Conservation (phyloP, 92 coral and sea anemone species). For the Scolanthus callimorphus region DNA sequence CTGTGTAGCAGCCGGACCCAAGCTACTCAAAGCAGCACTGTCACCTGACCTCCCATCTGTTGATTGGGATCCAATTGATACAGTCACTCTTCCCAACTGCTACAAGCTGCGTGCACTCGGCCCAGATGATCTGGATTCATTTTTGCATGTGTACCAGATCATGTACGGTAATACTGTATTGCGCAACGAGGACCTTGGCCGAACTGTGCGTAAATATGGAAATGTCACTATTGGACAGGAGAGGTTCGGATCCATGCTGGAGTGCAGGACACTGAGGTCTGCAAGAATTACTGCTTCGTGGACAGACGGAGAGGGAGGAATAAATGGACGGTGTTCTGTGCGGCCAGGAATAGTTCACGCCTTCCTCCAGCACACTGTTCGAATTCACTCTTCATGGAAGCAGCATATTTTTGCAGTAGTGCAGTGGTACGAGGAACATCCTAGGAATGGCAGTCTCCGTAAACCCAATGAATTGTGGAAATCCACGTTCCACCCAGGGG, state of each 20-base stretch:
- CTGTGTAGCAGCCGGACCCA: neutral
- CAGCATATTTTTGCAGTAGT: neutral
- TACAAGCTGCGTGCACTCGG: neutral
- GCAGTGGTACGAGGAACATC: neutral
- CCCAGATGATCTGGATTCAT: neutral
- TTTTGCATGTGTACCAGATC: neutral
- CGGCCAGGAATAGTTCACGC: neutral
- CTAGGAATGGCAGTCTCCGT: neutral
- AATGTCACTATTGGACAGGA: neutral
- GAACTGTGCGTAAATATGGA: neutral
- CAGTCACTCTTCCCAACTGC: neutral
- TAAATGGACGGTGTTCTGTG: neutral
- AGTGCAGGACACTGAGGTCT: too few relatives aligned
- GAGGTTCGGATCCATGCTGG: constrained; percentile 4
- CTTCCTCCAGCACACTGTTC: neutral
- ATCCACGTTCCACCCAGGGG: neutral
- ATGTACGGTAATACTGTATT: neutral
- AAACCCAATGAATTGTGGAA: neutral
- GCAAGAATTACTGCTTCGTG: neutral
- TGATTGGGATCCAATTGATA: neutral
- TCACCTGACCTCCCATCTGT: neutral
- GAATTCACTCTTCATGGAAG: neutral
- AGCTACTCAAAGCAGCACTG: neutral
- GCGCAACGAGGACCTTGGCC: neutral
- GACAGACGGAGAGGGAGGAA: neutral